Evolutionary conservation across 2,888 invertebrate genomes (phyloP).

Genomic region (Lasioglossum vierecki): DNA sequence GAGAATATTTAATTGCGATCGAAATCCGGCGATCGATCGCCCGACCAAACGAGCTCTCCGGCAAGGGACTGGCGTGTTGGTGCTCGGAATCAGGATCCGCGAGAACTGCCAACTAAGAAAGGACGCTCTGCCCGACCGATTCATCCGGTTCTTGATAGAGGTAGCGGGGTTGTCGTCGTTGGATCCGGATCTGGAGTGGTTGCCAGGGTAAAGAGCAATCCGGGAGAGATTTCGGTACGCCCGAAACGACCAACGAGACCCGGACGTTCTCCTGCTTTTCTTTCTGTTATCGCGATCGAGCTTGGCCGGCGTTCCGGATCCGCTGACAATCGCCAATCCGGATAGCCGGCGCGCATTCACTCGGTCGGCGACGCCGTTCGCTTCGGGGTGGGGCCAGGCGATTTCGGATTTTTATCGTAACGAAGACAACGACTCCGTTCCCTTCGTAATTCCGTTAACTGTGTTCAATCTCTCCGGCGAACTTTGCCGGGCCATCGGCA

Average conservation of each 20-base stretch:
- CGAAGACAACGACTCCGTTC: slow-evolving; percentile 27
- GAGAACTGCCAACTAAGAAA: slow-evolving; percentile 80
- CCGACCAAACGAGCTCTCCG: neutral
- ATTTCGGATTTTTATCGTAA: slow-evolving; percentile 7
- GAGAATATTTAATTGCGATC: neutral
- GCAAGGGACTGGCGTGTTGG: neutral
- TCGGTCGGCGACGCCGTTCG: neutral
- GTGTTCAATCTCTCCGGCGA: slow-evolving; percentile 28
- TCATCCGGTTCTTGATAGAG: slow-evolving; percentile 27
- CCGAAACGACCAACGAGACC: slow-evolving; percentile 19
- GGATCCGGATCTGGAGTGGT: neutral
- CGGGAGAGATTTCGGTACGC: slow-evolving; percentile 26
- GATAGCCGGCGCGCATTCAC: neutral
- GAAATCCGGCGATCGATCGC: slow-evolving; percentile 32
- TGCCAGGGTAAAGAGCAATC: neutral
- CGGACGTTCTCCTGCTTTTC: slow-evolving; percentile 7
- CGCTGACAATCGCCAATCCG: slow-evolving; percentile 10
- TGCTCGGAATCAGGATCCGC: slow-evolving; percentile 1
- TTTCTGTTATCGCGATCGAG: slow-evolving; percentile 2
- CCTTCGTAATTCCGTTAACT: slow-evolving; percentile 33
- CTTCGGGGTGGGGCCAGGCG: neutral
- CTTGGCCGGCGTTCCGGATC: neutral
- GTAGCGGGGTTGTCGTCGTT: slow-evolving; percentile 20
- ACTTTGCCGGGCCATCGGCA: neutral
- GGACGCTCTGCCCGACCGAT: slow-evolving; percentile 59